Conservation (phyloP, 2,113 vertebrate species). For the Pycnonotus jocosus region DNA sequence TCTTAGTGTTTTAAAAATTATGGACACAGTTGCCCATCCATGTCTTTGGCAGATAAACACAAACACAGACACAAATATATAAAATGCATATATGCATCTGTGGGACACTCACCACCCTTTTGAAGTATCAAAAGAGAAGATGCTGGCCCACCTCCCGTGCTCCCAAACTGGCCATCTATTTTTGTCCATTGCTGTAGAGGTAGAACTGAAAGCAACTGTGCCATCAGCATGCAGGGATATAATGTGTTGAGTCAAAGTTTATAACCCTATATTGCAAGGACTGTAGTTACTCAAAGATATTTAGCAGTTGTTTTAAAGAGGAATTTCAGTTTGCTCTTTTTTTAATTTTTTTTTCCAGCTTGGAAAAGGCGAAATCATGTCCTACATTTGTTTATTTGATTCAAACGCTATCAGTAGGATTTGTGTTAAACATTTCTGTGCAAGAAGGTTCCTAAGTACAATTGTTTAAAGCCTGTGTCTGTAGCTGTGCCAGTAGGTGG, state of each 20-base stretch:
- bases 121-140: neutral
- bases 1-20: neutral
- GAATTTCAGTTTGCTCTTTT: neutral
- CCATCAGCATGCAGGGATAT: neutral
- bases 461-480: neutral
- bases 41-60: neutral
- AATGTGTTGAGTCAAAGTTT: neutral
- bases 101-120: rapidly evolving
- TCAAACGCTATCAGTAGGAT: neutral
- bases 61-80: neutral
- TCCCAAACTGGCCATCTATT: neutral
- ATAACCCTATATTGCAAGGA: neutral
- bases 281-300: neutral
- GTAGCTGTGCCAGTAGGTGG: conserved; percentile 41
- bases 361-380: neutral
- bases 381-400: neutral
- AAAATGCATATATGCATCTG: neutral
- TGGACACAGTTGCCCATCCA: neutral
- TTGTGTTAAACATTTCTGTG: neutral
- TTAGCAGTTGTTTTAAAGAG: neutral
- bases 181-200: neutral
- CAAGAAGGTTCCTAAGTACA: neutral
- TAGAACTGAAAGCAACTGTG: neutral
- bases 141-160: neutral
- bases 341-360: rapidly evolving